Base-by-base conservation (phyloP, 2,113 vertebrate genomes). In the Podiceps cristatus region DNA sequence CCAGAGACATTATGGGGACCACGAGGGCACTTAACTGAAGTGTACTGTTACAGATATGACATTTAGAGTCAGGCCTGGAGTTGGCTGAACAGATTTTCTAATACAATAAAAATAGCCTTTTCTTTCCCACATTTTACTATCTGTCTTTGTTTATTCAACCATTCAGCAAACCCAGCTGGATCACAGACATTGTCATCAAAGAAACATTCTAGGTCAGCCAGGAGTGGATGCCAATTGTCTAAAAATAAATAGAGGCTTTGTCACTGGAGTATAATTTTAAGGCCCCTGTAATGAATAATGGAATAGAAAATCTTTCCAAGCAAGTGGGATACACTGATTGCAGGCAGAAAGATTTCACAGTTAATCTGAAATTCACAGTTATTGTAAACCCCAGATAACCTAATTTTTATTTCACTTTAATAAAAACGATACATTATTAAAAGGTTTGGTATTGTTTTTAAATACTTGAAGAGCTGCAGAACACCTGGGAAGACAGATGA, bases 121-220 rank as follows among this genome's bases (percentile, higher is more conserved):
- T 66, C 72, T 93, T 91, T 96, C 96, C 96, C 96, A 96, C 93
- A 94, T 94, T 94, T 95, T 94, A 94, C 83, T 93, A 86, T 96
- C 85, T 93, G 88, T 72, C 95, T 96, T 95, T 96, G 96, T 97
- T 97, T 96, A 96, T 96, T 86, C 95, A 94, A 80, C 76, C 86
- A 93, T 93, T 96, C 96, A 96, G 95, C 94, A 96, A 96, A 78
- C 96, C 71, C 96, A 96, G 96, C 96, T 97, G 94, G 88, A 90
- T 94, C 86, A 58, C 86, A 97, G 95, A 96, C 91, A 86, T 10
- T 84, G 96, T 92, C 95, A 92, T 96, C 93, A 97, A 97, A 95
- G 95, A 96, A 95, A 91, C 78, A 91, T 93, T 95, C 37, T 86
- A 87, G 86, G 93, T 93, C 91, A 96, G 96, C 93, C 97, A 95